Evolutionary conservation across 2,888 invertebrate species (phyloP), one percentile per base, ranked within the genome.

Genomic region (Acanthosoma haemorrhoidale): DNA sequence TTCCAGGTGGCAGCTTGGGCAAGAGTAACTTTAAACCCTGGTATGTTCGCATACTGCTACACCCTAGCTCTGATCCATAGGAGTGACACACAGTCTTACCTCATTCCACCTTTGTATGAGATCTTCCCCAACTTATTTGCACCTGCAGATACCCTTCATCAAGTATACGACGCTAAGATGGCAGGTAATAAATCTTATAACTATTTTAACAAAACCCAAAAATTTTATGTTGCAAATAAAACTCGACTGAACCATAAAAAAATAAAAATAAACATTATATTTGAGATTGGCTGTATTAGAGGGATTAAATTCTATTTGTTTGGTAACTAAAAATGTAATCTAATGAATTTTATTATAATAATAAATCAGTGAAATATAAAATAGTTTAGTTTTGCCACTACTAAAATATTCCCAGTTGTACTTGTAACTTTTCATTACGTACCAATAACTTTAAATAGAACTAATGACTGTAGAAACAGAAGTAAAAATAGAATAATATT

Each of bases 51-150:
- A 9, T 85, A 84, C 75, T 84, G 83, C 64, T 79, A 84, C 18
- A 83, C 82, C 72, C 81, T 83, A 5, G 84, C 84, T 38, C 80
- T 82, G 73, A 80, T 83, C 75, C 84, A 84, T 75, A 82, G 83
- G 63, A 79, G 81, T 9, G 83, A 84, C 77, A 82, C 81, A 79
- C 81, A 77, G 73, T 82, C 82, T 32, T 79, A 85, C 68, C 79
- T 83, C 31, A 78, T 85, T 32, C 85, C 85, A 57, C 83, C 85
- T 72, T 82, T 83, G 1, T 85, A 85, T 75, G 85, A 86, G 78
- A 82, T 85, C 75, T 83, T 77, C 74, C 80, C 80, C 4, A 77
- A 78, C 74, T 75, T 78, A 71, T 80, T 79, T 76, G 77, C 80
- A 72, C 77, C 73, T 13, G 13, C 43, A 16, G 70, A 71, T n/a